Percentiles rank a stretch among this genome's conserved stretches.
phyloP scores from a whole-genome alignment of 2,113 vertebrate genomes.

The Zosterops hypoxanthus region DNA sequence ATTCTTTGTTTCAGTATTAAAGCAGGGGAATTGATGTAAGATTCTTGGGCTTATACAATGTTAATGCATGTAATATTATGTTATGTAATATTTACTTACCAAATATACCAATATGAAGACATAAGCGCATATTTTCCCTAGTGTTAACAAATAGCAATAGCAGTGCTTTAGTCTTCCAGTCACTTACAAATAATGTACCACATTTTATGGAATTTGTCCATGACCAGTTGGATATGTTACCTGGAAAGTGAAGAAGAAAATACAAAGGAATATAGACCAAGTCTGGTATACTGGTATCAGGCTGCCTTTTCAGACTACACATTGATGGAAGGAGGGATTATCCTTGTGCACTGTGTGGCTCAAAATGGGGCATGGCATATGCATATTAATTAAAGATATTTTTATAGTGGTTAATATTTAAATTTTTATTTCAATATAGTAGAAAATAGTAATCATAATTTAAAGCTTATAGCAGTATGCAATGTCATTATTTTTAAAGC shows the following conservation, averaged over 20 bases:
- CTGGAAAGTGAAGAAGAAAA: background rate
- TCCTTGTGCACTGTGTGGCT: background rate
- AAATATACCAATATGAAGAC: background rate
- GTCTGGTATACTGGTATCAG: background rate
- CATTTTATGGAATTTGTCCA: background rate
- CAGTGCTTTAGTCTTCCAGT: background rate
- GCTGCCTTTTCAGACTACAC: background rate
- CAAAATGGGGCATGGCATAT: background rate
- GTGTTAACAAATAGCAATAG: background rate
- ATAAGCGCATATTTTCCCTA: background rate
- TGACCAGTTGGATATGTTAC: background rate
- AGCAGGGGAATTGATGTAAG: background rate
- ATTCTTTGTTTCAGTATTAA: conserved; percentile 11
- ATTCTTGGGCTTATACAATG: background rate
- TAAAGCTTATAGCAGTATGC: background rate
- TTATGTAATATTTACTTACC: background rate
- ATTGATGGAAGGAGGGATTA: background rate
- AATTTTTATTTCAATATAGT: background rate
- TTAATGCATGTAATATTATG: background rate
- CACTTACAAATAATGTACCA: background rate
- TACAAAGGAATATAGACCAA: background rate
- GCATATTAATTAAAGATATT: background rate
- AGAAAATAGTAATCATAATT: background rate
- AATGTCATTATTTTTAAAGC: background rate
- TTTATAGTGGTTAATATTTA: background rate